Evolutionary conservation across 2,888 invertebrate genomes (phyloP), one percentile per base, ranked within the genome.

Genomic region (Kryphioiulus occultus): DNA sequence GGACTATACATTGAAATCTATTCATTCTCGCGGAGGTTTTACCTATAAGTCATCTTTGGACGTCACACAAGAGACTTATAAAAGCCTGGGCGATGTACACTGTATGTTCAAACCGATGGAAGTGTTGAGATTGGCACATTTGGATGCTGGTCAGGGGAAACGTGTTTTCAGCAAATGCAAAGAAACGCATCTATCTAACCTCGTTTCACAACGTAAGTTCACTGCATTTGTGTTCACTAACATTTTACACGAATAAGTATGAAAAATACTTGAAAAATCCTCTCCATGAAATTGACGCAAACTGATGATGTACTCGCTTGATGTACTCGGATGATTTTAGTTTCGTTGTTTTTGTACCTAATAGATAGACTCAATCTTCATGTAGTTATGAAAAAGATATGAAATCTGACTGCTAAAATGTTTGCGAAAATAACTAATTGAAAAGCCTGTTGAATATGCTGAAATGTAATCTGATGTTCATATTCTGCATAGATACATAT

Each of bases 21-120:
- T 59, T 59, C n/a, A 59, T 59, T 59, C 19, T 59, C 19, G 59
- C n/a, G 59, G 22, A 59, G 59, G 59, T 59, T 59, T 59, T 59
- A 59, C 59, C 59, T 59, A 59, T 59, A 59, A 59, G 59, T 59
- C 59, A 59, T 59, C 59, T 59, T n/a, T 59, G 59, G 59, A 59
- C 59, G 3, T n/a, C 59, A 59, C 59, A 59, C 59, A 3, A 59
- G 59, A 59, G 59, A 59, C 59, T 59, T 59, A 59, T 59, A 59
- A 59, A 59, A 59, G 59, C 7, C n/a, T n/a, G 7, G n/a, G n/a
- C n/a, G n/a, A n/a, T n/a, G n/a, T n/a, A 7, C 19, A 59, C n/a
- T 59, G 59, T 59, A n/a, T 59, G n/a, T 22, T 59, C n/a, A 17
- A 59, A 59, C 59, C 59, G 59, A 59, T 59, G 59, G n/a, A 59